Conservation (phyloP, 2,113 vertebrate genomes). For the Solenodon paradoxus region DNA sequence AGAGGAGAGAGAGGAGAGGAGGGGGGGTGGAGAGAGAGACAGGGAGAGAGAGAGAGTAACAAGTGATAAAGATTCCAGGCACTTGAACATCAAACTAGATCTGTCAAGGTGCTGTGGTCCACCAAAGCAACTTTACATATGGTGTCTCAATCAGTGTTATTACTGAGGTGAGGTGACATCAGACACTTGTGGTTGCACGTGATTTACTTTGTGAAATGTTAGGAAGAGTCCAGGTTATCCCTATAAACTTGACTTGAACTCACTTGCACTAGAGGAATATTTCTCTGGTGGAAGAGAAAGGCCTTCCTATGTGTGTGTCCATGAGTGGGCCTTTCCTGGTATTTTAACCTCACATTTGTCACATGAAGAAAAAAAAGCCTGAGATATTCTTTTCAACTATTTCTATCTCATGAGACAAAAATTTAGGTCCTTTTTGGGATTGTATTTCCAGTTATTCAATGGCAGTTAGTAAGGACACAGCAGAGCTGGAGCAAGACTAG, state of each 20-base stretch:
- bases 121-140: background rate
- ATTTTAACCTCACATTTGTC: background rate
- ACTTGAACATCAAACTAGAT: background rate
- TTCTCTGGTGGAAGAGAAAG: background rate
- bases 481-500: background rate
- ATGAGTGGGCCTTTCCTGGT: background rate
- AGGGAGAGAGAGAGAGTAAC: too few relatives aligned
- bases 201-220: background rate
- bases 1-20: too few relatives aligned
- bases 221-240: background rate
- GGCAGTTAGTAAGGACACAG: background rate
- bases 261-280: background rate
- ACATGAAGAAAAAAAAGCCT: background rate
- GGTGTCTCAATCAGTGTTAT: background rate
- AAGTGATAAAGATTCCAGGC: background rate
- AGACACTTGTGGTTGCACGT: background rate
- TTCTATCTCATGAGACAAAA: background rate
- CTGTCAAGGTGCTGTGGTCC: background rate
- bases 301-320: background rate
- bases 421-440: background rate
- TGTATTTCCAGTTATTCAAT: background rate
- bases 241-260: background rate
- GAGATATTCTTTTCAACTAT: background rate
- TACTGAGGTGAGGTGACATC: background rate
- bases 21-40: too few relatives aligned